phyloP scores from a whole-genome alignment of 1,140 invertebrate genomes.

The Dryas iulia region DNA sequence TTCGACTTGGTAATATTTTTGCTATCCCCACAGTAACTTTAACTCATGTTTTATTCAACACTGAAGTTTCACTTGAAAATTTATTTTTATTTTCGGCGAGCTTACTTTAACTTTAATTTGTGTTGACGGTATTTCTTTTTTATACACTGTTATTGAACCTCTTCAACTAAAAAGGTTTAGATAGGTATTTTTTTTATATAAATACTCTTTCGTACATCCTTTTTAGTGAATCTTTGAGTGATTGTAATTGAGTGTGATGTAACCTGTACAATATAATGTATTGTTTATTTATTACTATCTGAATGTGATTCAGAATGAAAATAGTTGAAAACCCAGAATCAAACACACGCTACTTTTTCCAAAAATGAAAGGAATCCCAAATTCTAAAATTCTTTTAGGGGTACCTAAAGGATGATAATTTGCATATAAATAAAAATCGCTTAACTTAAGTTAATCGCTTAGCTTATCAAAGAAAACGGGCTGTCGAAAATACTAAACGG shows the following conservation, averaged over 20 bases:
- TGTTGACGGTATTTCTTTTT: background rate
- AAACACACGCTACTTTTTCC: no score
- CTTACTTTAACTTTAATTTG: background rate
- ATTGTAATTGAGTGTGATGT: background rate
- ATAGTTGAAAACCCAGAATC: no score
- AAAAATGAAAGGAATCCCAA: no score
- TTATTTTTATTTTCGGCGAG: background rate
- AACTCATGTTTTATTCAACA: background rate
- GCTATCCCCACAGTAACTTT: background rate
- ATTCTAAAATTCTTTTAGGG: no score
- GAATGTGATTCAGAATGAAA: no score
- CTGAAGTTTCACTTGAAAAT: background rate
- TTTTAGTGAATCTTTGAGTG: background rate
- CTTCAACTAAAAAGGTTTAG: background rate
- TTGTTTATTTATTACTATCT: no score
- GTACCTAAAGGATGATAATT: no score
- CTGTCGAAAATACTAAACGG: no score
- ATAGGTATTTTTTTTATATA: background rate
- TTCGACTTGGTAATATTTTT: slow-evolving; percentile 6
- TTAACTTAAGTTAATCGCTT: no score
- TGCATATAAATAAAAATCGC: no score
- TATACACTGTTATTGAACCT: background rate
- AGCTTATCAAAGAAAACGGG: no score
- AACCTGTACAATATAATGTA: no score
- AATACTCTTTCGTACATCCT: background rate